Percentiles rank a stretch among this genome's conserved stretches.
Conservation (phyloP, 2,113 vertebrate species). For the Chlorodrepanis virens region DNA sequence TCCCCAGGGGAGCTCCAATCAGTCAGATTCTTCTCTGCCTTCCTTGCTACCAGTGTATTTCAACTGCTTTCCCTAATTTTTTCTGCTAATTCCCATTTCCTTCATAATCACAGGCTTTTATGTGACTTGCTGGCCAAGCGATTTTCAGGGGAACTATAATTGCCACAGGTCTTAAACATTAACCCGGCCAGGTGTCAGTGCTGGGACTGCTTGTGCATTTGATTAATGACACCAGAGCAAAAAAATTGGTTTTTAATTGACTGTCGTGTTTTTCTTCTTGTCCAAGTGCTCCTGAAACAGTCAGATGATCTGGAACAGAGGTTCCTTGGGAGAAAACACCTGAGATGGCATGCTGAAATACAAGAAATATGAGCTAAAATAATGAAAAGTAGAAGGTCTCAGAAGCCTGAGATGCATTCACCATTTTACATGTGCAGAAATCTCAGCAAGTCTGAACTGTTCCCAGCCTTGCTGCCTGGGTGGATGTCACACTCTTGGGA, state of each 20-base stretch:
- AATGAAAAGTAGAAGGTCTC: neutral
- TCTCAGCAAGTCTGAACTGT: neutral
- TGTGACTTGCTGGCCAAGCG: slow-evolving; percentile 78
- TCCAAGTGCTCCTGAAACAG: slow-evolving; percentile 81
- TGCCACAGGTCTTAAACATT: slow-evolving; percentile 86
- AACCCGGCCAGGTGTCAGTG: slow-evolving; percentile 91
- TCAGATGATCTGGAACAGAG: slow-evolving; percentile 73
- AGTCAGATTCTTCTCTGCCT: slow-evolving; percentile 76
- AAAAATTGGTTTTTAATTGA: slow-evolving; percentile 81
- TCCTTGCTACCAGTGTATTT: slow-evolving; percentile 74
- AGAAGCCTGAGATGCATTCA: neutral
- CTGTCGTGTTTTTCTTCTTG: slow-evolving; percentile 62
- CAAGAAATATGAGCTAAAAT: neutral
- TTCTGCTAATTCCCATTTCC: slow-evolving; percentile 96
- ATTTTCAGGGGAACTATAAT: slow-evolving; percentile 79
- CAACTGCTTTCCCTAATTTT: slow-evolving; percentile 80
- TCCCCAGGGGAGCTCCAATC: slow-evolving; percentile 83
- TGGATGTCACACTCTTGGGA: neutral
- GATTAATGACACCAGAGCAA: slow-evolving; percentile 87
- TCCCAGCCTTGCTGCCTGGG: neutral
- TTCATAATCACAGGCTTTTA: slow-evolving; percentile 90
- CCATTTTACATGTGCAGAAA: neutral
- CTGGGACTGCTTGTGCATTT: slow-evolving; percentile 84
- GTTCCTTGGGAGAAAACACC: slow-evolving; percentile 60
- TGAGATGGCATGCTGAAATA: slow-evolving; percentile 52